A percentile compares a stretch with the other conserved stretches of the same genome.
Conservation (phyloP, 2,888 invertebrate species). For the Furcula furcula region DNA sequence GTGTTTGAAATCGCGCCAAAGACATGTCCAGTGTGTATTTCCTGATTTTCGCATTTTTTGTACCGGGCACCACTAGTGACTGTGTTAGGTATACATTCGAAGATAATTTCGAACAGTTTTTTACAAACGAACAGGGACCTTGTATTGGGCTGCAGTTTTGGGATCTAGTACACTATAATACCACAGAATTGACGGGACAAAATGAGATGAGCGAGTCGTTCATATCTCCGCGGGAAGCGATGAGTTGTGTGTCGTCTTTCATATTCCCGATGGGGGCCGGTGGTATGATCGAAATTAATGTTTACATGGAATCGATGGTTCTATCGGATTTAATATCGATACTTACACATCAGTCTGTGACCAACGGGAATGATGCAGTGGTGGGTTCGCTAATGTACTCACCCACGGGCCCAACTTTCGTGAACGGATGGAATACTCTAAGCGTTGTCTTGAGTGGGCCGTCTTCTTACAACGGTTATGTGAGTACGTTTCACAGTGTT, state of each 20-base stretch:
- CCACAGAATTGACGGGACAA: constrained; percentile 23
- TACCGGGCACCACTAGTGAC: constrained; percentile 31
- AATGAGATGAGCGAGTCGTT: constrained; percentile 26
- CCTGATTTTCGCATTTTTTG: constrained; percentile 18
- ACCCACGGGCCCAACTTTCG: background rate
- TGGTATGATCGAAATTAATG: constrained; percentile 44
- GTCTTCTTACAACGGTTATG: constrained; percentile 33
- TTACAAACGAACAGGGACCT: constrained; percentile 24
- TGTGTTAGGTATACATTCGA: constrained; percentile 47
- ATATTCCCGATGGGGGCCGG: constrained; percentile 28
- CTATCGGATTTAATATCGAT: constrained; percentile 36
- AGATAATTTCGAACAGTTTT: constrained; percentile 29
- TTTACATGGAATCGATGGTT: constrained; percentile 35
- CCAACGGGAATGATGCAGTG: constrained; percentile 13
- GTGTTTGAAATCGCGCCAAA: constrained; percentile 19
- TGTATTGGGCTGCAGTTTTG: constrained; percentile 29
- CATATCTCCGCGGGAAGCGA: constrained; percentile 17
- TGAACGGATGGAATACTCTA: constrained; percentile 34
- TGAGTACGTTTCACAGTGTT: constrained; percentile 29
- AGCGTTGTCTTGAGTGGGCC: constrained; percentile 19
- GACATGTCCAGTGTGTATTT: constrained; percentile 25
- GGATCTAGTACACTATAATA: constrained; percentile 29
- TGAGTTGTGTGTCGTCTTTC: constrained; percentile 6
- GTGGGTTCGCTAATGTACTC: constrained; percentile 9
- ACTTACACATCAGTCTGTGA: constrained; percentile 31